Base-by-base conservation (phyloP, 2,888 invertebrate genomes). In the Atrina japonica region DNA sequence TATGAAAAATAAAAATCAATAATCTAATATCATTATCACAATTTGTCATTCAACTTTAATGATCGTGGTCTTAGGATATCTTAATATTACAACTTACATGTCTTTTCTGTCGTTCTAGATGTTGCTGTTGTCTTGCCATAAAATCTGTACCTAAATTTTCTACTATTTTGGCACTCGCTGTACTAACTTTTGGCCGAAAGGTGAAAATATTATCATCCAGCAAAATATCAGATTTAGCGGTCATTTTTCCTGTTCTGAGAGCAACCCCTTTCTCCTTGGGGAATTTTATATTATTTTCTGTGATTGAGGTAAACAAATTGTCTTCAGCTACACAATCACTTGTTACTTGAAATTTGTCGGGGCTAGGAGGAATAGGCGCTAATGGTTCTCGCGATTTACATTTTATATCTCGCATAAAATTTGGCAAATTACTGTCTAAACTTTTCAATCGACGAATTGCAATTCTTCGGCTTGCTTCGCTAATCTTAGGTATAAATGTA, bases 61-160 rank as follows among this genome's bases (percentile, higher is more conserved):
- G n/a, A n/a, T n/a, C n/a, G n/a, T n/a, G n/a, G n/a, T n/a, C n/a
- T n/a, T n/a, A n/a, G n/a, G n/a, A n/a, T n/a, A n/a, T n/a, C n/a
- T n/a, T 63, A 21, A 49, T 49, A n/a, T 21, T 11, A 49, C 14
- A 18, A 83, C 87, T 85, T 81, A 88, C 88, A 76, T 80, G 66
- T 75, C 81, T 81, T 71, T 83, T 88, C 66, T 87, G 86, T 29
- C 78, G 80, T 58, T 83, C 82, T 40, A 86, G 69, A 78, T 85
- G 85, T 63, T 83, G 81, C 59, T 85, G 84, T 58, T 87, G 87
- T 63, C 86, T 76, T 40, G 83, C 70, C 86, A 86, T 86, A 69
- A 88, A 87, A 72, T 87, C 86, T 47, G 85, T 84, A 5, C 83
- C 84, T 50, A 86, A 70, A 73, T 72, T 81, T 71, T 87, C 86